Conservation (phyloP, 2,888 invertebrate genomes). For the Choreutis nemorana region DNA sequence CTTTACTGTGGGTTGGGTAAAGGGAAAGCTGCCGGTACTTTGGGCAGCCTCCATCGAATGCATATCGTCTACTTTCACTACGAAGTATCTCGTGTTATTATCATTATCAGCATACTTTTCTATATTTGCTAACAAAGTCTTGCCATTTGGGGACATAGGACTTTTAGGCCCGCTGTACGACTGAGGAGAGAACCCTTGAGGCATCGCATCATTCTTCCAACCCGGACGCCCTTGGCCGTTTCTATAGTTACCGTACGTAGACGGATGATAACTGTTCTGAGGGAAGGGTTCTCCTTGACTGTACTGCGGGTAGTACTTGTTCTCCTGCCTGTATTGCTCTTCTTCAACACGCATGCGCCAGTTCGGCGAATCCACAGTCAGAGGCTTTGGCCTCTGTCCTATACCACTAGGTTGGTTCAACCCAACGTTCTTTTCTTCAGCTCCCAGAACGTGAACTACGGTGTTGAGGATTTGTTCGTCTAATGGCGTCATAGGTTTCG, state of each 20-base stretch:
- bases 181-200: constrained; percentile 32
- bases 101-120: constrained; percentile 36
- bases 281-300: constrained; percentile 23
- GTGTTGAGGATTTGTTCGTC: constrained; percentile 76
- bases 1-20: constrained; percentile 67
- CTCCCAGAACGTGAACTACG: constrained; percentile 71
- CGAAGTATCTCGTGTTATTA: constrained; percentile 51
- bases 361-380: constrained; percentile 64
- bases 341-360: constrained; percentile 37
- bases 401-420: constrained; percentile 77
- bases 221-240: constrained; percentile 26
- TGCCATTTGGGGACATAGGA: constrained; percentile 43
- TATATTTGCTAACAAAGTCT: constrained; percentile 40
- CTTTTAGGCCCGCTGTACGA: constrained; percentile 30
- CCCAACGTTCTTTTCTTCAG: constrained; percentile 75
- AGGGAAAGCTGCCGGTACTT: constrained; percentile 62
- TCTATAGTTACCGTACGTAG: constrained; percentile 22
- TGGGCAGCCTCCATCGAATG: constrained; percentile 66
- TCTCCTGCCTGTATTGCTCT: constrained; percentile 28
- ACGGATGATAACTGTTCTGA: constrained; percentile 26
- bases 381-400: constrained; percentile 77
- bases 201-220: constrained; percentile 22
- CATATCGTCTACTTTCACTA: constrained; percentile 68
- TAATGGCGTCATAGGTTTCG: constrained; percentile 58
- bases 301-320: constrained; percentile 27